A percentile compares a stretch with the other conserved stretches of the same genome.
These are phyloP conservation scores for Drepana falcataria DNA, from an alignment of 2,888 invertebrate species.

Conservation along the genomic window DNA sequence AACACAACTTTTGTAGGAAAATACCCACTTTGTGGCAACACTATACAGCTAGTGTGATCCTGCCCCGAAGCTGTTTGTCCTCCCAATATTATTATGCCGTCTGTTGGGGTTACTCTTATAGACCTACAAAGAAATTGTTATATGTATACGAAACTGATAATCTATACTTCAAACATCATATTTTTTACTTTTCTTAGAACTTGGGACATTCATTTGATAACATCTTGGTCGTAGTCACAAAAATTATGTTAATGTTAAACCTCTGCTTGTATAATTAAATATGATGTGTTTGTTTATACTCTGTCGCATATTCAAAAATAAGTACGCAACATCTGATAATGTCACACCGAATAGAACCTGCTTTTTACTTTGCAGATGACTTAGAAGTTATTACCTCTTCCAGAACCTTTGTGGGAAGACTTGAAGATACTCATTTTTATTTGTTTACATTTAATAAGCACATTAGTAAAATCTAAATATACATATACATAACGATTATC, in stretches of 20 bases:
- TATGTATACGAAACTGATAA: conserved; percentile 17
- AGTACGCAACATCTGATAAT: no score
- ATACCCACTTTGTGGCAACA: conserved; percentile 11
- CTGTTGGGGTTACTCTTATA: conserved; percentile 35
- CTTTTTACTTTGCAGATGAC: no score
- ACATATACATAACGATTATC: no score
- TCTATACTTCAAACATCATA: conserved; percentile 21
- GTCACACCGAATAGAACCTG: no score
- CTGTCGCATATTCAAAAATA: no score
- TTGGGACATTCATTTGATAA: background rate
- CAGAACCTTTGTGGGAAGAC: no score
- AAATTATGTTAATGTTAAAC: no score
- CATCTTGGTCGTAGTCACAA: background rate
- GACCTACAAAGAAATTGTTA: conserved; percentile 30
- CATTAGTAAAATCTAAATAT: no score
- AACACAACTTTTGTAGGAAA: conserved; percentile 23
- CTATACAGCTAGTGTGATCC: conserved; percentile 27
- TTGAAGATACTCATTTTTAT: no score
- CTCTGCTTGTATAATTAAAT: background rate
- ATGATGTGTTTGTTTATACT: background rate
- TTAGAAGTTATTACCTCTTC: no score
- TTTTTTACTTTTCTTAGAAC: conserved; percentile 2
- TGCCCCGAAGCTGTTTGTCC: conserved; percentile 30
- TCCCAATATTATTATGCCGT: conserved; percentile 25
- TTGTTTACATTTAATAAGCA: no score